A percentile compares a stretch with the other conserved stretches of the same genome.
These are phyloP conservation scores for Drosophila dunni DNA, from an alignment of 1,140 invertebrate species.

Conservation along the genomic window DNA sequence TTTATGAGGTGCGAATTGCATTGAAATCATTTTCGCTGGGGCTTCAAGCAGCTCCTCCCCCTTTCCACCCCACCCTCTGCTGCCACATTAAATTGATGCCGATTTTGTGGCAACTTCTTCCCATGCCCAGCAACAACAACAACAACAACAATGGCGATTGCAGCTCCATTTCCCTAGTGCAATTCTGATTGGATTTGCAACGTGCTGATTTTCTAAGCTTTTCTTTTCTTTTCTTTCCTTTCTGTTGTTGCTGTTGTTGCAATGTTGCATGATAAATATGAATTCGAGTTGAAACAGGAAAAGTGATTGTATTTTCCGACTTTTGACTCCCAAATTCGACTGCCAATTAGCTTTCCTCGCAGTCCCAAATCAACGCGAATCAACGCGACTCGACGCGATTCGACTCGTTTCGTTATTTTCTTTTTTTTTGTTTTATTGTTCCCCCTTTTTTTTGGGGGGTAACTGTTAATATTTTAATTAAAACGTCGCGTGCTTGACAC, in stretches of 20 bases:
- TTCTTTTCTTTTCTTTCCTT: background rate
- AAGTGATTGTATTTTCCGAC: conserved; percentile 27
- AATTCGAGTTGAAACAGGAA: conserved; percentile 11
- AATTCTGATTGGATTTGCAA: conserved; percentile 72
- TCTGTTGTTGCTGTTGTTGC: conserved; percentile 42
- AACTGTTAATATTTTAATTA: conserved; percentile 73
- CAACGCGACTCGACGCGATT: no score
- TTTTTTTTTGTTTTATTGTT: background rate
- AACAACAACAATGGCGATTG: conserved; percentile 60
- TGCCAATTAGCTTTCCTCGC: conserved; percentile 54
- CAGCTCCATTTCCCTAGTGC: conserved; percentile 42
- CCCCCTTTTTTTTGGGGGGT: conserved; percentile 5
- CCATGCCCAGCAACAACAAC: conserved; percentile 33
- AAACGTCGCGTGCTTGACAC: conserved; percentile 59
- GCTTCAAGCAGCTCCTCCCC: background rate
- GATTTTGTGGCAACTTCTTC: conserved; percentile 63
- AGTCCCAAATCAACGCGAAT: no score
- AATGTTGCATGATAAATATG: conserved; percentile 54
- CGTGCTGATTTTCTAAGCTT: conserved; percentile 26
- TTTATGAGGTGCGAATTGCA: conserved; percentile 85
- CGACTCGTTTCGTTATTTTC: conserved; percentile 19
- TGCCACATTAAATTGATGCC: conserved; percentile 79
- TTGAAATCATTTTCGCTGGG: conserved; percentile 69
- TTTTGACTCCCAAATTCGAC: conserved; percentile 35
- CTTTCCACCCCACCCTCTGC: conserved; percentile 20